phyloP scores from a whole-genome alignment of 2,113 vertebrate species.

The Tringa solitaria region DNA sequence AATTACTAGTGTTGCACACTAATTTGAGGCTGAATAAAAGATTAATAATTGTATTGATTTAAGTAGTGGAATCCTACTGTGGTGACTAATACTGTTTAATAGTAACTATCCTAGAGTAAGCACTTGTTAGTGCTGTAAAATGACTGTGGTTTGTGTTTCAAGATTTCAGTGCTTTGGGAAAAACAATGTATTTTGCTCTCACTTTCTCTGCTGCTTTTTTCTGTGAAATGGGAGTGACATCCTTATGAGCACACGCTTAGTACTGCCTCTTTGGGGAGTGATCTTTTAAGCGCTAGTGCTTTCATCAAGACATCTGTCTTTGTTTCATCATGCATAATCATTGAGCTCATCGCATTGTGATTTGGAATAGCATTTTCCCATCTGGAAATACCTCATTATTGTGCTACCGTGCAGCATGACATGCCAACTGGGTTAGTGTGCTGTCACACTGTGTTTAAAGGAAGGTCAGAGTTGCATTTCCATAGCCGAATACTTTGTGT shows the following conservation, averaged over 20 bases:
- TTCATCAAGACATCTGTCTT: neutral
- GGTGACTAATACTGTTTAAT: neutral
- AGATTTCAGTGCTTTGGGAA: neutral
- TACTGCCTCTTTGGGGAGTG: neutral
- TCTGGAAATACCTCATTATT: neutral
- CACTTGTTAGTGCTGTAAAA: neutral
- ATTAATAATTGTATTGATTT: constrained; percentile 8
- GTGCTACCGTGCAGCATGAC: neutral
- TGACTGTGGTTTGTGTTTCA: neutral
- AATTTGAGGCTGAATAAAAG: constrained; percentile 4
- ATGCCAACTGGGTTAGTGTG: neutral
- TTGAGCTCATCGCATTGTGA: neutral
- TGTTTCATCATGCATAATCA: neutral
- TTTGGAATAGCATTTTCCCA: neutral
- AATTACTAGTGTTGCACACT: neutral
- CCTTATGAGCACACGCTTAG: fast-evolving
- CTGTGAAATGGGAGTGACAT: neutral
- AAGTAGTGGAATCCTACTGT: neutral
- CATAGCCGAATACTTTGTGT: neutral
- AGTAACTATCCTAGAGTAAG: neutral
- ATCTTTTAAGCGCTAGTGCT: neutral
- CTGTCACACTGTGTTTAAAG: neutral
- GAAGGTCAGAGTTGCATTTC: neutral
- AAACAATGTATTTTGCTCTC: fast-evolving
- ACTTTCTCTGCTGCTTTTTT: neutral